Conservation (phyloP, 2,797 vertebrate species). For the Emys orbicularis region DNA sequence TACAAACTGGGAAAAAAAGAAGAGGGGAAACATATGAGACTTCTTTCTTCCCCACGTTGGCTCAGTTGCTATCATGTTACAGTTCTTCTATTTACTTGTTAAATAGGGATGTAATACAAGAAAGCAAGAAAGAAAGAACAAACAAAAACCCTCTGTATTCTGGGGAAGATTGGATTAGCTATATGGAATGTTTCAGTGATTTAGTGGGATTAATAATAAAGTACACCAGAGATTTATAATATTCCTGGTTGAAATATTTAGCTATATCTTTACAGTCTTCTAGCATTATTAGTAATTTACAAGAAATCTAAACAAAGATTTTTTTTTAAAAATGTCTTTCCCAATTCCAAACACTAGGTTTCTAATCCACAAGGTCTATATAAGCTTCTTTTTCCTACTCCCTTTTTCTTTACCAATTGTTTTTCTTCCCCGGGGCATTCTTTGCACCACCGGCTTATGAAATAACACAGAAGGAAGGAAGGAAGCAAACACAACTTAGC, state of each 20-base stretch:
- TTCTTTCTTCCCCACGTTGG: background rate
- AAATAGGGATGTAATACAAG: background rate
- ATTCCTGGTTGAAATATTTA: background rate
- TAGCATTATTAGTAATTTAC: background rate
- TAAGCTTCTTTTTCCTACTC: background rate
- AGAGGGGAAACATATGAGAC: background rate
- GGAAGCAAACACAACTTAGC: constrained; percentile 19
- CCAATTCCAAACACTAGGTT: background rate
- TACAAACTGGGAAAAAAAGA: background rate
- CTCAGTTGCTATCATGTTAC: background rate
- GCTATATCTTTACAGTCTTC: background rate
- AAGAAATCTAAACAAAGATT: background rate
- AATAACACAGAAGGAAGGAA: constrained; percentile 8
- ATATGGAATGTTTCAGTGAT: background rate
- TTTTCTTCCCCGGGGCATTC: background rate
- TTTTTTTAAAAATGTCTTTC: background rate
- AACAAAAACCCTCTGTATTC: background rate
- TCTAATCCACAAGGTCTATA: background rate
- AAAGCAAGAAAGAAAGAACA: background rate
- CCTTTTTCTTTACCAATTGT: background rate
- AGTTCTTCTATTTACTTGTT: background rate
- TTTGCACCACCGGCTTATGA: constrained; percentile 1
- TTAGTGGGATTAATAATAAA: background rate
- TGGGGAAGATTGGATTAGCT: background rate
- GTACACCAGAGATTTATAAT: background rate